Conservation (phyloP, 35 echinoderm and acorn worm species). For the Amphiura filiformis region DNA sequence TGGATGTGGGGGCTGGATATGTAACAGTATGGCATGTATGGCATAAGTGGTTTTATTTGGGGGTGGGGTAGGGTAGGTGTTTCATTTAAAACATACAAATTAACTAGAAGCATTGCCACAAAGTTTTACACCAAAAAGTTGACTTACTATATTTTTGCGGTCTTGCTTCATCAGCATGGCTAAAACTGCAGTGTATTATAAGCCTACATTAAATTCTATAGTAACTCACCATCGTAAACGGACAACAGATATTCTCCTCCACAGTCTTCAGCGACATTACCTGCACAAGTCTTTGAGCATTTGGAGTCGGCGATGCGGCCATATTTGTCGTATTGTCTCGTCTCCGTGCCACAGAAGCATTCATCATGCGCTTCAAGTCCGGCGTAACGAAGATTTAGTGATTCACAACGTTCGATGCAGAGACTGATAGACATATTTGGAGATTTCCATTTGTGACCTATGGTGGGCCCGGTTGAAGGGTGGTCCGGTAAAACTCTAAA, state of each 20-base stretch:
- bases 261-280: background rate
- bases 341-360: background rate
- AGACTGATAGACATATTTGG: background rate
- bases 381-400: background rate
- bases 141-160: too few relatives aligned
- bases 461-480: background rate
- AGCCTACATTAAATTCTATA: too few relatives aligned
- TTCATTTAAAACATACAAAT: too few relatives aligned
- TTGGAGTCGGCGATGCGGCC: background rate
- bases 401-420: background rate
- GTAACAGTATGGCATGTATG: too few relatives aligned
- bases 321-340: background rate
- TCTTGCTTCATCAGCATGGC: too few relatives aligned
- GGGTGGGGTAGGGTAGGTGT: too few relatives aligned
- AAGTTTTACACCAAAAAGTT: too few relatives aligned
- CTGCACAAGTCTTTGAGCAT: background rate
- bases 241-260: background rate
- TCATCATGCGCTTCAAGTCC: background rate
- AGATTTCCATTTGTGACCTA: background rate
- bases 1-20: too few relatives aligned
- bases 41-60: too few relatives aligned
- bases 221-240: background rate
- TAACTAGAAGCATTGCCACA: too few relatives aligned
- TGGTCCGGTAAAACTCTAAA: background rate
- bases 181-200: too few relatives aligned